Evolutionary conservation across 1,140 invertebrate genomes (phyloP).

Genomic region (Uloborus diversus): DNA sequence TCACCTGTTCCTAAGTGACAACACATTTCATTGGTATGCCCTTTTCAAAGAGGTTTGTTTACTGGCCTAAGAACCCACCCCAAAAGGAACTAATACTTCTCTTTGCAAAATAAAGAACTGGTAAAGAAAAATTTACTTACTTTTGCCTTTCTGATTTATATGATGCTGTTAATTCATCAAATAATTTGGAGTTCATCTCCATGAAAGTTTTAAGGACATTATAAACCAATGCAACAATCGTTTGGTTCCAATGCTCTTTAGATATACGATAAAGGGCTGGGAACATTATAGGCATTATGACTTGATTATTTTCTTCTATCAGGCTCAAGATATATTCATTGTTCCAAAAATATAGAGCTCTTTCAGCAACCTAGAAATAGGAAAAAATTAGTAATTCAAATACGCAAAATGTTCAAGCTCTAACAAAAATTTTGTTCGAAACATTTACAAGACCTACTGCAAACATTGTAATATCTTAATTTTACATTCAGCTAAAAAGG

Average conservation of each 20-base stretch:
- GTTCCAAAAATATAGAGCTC: constrained; percentile 98
- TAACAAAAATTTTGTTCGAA: too few relatives aligned
- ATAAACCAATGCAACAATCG: constrained; percentile 98
- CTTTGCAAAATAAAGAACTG: too few relatives aligned
- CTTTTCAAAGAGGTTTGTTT: too few relatives aligned
- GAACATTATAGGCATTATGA: constrained; percentile 86
- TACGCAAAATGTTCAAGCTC: too few relatives aligned
- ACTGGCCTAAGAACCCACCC: too few relatives aligned
- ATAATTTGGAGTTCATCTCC: constrained; percentile 99
- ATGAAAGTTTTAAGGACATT: constrained; percentile 99
- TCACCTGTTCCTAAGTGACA: too few relatives aligned
- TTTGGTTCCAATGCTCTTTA: constrained; percentile 99
- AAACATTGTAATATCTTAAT: too few relatives aligned
- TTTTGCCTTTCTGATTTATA: constrained; percentile 61
- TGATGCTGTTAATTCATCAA: constrained; percentile 77
- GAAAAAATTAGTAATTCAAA: neutral
- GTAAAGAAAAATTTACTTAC: constrained; percentile 51
- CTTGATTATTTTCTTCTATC: constrained; percentile 86
- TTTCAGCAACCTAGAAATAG: constrained; percentile 87
- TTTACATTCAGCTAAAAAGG: too few relatives aligned
- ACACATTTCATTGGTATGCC: too few relatives aligned
- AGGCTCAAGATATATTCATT: constrained; percentile 99
- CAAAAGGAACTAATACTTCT: too few relatives aligned
- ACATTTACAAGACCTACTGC: too few relatives aligned
- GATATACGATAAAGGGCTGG: constrained; percentile 96